phyloP scores from a whole-genome alignment of 2,797 vertebrate species.

The Macrochelys suwanniensis region DNA sequence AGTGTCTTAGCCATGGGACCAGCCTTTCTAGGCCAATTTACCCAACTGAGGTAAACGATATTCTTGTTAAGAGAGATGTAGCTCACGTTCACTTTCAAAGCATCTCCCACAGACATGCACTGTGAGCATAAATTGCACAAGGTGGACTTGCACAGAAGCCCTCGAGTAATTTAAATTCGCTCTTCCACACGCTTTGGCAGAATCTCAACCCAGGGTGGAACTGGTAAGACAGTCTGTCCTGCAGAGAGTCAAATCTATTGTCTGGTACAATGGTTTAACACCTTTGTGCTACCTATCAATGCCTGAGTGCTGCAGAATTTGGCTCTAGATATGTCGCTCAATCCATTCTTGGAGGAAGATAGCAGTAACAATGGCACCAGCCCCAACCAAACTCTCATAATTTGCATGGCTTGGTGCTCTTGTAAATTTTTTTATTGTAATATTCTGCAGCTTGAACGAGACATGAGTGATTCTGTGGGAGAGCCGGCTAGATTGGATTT shows the following conservation, averaged over 20 bases:
- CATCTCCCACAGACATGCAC: background rate
- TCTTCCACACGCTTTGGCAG: background rate
- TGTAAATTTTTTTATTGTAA: background rate
- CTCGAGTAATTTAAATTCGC: background rate
- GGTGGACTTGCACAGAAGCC: background rate
- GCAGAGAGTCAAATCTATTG: background rate
- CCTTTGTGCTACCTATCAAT: background rate
- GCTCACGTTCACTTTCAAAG: background rate
- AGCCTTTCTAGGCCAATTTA: background rate
- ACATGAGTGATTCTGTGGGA: background rate
- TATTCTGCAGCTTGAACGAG: background rate
- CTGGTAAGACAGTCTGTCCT: background rate
- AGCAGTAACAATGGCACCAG: background rate
- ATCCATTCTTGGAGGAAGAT: fast-evolving
- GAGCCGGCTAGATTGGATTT: background rate
- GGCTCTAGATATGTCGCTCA: fast-evolving
- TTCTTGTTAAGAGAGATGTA: background rate
- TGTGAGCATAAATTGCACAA: background rate
- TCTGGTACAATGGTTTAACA: background rate
- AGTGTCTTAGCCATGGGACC: background rate
- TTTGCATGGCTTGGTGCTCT: background rate
- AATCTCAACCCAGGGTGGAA: background rate
- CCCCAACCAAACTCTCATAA: background rate
- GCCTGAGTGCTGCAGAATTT: background rate
- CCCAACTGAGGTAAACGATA: background rate